Conservation (phyloP, 2,888 invertebrate species). For the Petrophora chlorosata region DNA sequence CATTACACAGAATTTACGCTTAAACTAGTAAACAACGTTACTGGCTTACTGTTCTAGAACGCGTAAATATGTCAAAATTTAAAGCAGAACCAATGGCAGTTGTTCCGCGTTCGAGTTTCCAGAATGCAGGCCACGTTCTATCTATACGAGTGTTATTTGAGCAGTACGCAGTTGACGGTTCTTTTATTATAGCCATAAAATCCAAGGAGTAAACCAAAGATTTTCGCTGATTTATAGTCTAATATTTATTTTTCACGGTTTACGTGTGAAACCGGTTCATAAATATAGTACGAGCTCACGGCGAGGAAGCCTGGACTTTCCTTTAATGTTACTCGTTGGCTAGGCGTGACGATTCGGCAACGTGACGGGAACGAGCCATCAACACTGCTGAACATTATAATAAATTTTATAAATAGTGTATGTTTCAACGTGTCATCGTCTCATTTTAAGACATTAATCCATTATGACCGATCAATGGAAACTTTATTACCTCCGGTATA, state of each 20-base stretch:
- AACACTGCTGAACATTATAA: constrained; percentile 43
- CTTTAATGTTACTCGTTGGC: constrained; percentile 44
- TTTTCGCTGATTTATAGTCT: constrained; percentile 76
- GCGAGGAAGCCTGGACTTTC: constrained; percentile 53
- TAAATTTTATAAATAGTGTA: constrained; percentile 44
- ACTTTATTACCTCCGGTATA: constrained; percentile 70
- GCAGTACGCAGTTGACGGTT: constrained; percentile 75
- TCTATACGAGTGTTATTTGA: constrained; percentile 56
- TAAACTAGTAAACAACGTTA: constrained; percentile 54
- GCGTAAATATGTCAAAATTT: constrained; percentile 60
- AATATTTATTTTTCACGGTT: constrained; percentile 81
- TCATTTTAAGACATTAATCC: constrained; percentile 57
- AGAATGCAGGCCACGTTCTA: constrained; percentile 66
- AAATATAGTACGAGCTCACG: constrained; percentile 66
- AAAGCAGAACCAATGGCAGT: constrained; percentile 58
- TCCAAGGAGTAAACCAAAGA: constrained; percentile 66
- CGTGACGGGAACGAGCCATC: constrained; percentile 27
- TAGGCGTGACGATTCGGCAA: constrained; percentile 42
- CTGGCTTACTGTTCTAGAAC: constrained; percentile 50
- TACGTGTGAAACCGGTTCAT: constrained; percentile 56
- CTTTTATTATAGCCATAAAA: constrained; percentile 81
- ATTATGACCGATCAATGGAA: constrained; percentile 61
- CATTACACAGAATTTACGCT: constrained; percentile 55
- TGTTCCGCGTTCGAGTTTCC: constrained; percentile 59
- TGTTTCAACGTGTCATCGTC: constrained; percentile 44